Conservation (phyloP, 1,140 invertebrate genomes). For the Atta cephalotes region DNA sequence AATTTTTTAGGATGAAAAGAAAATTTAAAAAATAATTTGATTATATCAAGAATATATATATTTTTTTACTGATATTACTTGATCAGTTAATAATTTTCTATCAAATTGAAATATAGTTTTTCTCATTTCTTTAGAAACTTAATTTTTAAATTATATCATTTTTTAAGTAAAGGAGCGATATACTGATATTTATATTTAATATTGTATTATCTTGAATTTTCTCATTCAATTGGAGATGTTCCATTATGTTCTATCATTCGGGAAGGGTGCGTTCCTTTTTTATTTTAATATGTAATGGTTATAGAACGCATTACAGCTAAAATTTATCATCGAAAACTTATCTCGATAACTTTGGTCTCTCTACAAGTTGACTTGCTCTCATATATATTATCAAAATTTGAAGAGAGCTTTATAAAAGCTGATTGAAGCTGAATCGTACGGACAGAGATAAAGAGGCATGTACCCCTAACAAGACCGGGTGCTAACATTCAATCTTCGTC, state of each 20-base stretch:
- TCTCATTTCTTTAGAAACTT: too few species aligned
- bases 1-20: too few species aligned
- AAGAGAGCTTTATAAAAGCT: conserved; percentile 36
- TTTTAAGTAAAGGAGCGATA: neutral
- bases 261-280: neutral
- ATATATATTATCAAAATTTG: conserved; percentile 46
- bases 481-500: conserved; percentile 60
- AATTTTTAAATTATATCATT: too few species aligned
- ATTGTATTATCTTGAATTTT: neutral
- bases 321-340: neutral
- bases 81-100: too few species aligned
- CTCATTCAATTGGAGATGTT: neutral
- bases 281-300: neutral
- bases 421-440: conserved; percentile 28
- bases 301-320: neutral
- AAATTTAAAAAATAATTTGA: too few species aligned
- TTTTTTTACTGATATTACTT: too few species aligned
- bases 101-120: too few species aligned
- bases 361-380: neutral
- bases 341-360: conserved; percentile 8
- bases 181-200: neutral
- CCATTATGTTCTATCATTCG: too few species aligned
- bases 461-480: conserved; percentile 39
- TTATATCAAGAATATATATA: too few species aligned
- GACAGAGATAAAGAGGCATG: conserved; percentile 30